These are phyloP conservation scores for Climacteris rufus DNA, from an alignment of 2,113 vertebrate species.

Conservation along the genomic window DNA sequence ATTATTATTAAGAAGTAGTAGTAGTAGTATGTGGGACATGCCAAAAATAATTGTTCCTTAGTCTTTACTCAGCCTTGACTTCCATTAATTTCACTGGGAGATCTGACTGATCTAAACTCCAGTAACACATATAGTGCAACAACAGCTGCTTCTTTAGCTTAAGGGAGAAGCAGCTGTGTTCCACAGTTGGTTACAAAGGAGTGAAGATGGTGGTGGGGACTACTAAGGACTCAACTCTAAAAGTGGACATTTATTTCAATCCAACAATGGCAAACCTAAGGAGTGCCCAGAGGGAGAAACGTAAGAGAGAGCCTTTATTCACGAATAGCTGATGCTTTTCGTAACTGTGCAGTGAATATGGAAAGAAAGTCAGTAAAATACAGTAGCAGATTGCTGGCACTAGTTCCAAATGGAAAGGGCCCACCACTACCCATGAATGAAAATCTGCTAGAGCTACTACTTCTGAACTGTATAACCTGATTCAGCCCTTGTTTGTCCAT, in stretches of 20 bases:
- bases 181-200: conserved; percentile 24
- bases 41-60: not conserved
- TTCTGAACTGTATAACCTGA: not conserved
- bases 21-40: not conserved
- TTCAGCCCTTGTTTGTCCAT: not conserved
- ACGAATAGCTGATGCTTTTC: not conserved
- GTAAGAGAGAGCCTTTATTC: not conserved
- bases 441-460: not conserved
- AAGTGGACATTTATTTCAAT: conserved; percentile 2
- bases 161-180: conserved; percentile 40
- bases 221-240: conserved; percentile 4
- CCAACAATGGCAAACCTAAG: not conserved
- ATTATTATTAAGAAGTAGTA: no score
- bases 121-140: conserved; percentile 2
- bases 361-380: not conserved
- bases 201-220: not conserved
- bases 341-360: not conserved
- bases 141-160: conserved; percentile 39
- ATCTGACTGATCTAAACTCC: not conserved
- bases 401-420: not conserved
- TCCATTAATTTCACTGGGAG: not conserved
- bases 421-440: not conserved
- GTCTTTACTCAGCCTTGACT: not conserved
- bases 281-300: not conserved
- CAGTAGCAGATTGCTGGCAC: not conserved